Base-by-base conservation (phyloP, 2,113 vertebrate species). In the Nannospalax galili region DNA sequence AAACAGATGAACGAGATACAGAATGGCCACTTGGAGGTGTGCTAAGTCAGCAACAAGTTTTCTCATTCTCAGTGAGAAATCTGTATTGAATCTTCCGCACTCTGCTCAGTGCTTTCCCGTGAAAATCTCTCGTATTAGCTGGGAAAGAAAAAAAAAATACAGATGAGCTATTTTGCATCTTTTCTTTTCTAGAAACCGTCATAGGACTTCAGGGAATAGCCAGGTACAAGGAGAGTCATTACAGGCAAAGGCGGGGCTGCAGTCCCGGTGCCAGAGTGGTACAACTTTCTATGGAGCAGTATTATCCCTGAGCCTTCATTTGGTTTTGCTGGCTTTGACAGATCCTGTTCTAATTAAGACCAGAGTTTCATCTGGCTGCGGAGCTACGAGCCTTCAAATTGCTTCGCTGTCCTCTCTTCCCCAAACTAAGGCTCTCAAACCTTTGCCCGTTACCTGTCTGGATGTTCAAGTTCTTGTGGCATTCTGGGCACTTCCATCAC, bases 51-150 rank as follows among this genome's bases (percentile, higher is more conserved):
- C 9, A 74, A 70, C 32, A 37, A 60, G 2, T 77, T 30, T 84
- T 75, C n/a, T 92, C 26, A 62, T 60, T 77, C 64, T 90, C 37
- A 80, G 80, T 7, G 12, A 90, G 45, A 95, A 93, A 85, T 85
- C 37, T 45, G 32, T 52, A n/a, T 32, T 35, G 11, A 58, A 42
- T 69, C 22, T 72, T 56, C 82, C 56, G 37, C 75, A 35, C 8
- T 64, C 45, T 75, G 1, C 3, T 69, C 37, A 65, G 9, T 0
- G 15, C n/a, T 85, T 77, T 90, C 30, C 42, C 90, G 5, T 48
- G 64, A 86, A 88, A 92, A 92, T 52, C 30, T 92, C 20, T 87
- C 32, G 19, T 14, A 73, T 42, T 22, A 88, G 1, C 7, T 11
- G 10, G 42, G 24, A 26, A 69, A 45, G 22, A 42, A 64, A 35